Conservation (phyloP, 2,113 vertebrate genomes). For the Psephotus haematonotus region DNA sequence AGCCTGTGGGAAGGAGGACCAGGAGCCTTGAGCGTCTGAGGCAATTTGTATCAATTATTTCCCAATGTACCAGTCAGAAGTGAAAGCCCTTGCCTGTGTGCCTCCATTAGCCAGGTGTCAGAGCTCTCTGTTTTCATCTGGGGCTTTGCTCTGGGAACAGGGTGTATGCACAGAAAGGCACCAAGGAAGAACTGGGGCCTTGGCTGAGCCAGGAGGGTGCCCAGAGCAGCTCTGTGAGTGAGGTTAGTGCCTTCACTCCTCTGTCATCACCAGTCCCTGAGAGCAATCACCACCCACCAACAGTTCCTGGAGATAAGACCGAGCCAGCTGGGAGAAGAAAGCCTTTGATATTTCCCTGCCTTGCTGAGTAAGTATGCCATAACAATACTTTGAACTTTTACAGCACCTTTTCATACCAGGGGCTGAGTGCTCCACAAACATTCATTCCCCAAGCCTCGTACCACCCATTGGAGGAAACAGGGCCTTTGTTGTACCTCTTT, state of each 20-base stretch:
- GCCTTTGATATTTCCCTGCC: constrained; percentile 55
- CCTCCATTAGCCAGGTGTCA: not conserved
- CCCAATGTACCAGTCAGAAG: not conserved
- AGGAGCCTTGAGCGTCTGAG: not conserved
- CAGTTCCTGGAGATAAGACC: constrained; percentile 31
- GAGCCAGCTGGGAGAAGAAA: constrained; percentile 45
- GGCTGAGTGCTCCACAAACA: constrained; percentile 49
- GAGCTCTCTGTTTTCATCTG: not conserved
- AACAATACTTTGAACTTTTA: constrained; percentile 58
- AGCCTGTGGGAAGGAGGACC: not conserved
- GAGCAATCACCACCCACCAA: constrained; percentile 51
- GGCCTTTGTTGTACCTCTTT: not conserved
- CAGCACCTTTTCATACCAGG: constrained; percentile 50
- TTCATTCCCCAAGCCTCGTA: not conserved
- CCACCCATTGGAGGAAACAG: not conserved
- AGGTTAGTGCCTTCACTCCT: not conserved
- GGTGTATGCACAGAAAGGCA: not conserved
- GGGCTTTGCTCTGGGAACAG: not conserved
- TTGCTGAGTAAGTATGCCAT: constrained; percentile 42
- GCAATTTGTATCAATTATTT: constrained; percentile 45
- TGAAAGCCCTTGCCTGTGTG: not conserved
- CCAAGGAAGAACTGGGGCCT: not conserved
- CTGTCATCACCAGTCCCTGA: constrained; percentile 12
- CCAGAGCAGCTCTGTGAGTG: not conserved
- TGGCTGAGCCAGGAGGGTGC: not conserved